phyloP scores from a whole-genome alignment of 37 sponge, comb jelly and placozoan species.

The Spongia lamella region DNA sequence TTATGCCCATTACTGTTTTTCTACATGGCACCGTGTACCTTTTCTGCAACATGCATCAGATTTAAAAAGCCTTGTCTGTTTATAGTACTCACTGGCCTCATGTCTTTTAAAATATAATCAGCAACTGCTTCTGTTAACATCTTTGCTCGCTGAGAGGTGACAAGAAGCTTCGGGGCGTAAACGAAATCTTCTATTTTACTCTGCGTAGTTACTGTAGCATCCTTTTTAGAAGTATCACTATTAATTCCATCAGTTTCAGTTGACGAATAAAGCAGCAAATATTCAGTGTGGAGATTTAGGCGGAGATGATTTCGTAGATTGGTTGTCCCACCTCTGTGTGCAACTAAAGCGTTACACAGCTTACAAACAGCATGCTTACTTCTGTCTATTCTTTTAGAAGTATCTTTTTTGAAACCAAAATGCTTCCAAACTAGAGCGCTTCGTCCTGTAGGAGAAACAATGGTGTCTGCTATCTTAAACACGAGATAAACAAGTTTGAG shows the following conservation, averaged over 20 bases:
- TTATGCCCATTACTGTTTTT: neutral
- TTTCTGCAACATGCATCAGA: conserved; percentile 17
- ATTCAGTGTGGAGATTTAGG: too few species aligned
- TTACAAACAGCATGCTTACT: neutral
- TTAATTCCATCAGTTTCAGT: too few species aligned
- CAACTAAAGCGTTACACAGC: neutral
- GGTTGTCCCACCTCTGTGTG: too few species aligned
- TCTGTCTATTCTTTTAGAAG: neutral
- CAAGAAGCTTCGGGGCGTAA: too few species aligned
- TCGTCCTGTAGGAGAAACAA: too few species aligned
- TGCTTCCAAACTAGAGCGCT: conserved; percentile 6
- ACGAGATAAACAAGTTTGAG: too few species aligned
- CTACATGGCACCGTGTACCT: conserved; percentile 19
- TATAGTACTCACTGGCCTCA: conserved; percentile 4
- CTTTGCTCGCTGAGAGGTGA: neutral
- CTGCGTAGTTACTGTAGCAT: too few species aligned
- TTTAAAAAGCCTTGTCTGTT: conserved; percentile 6
- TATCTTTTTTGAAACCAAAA: conserved; percentile 16
- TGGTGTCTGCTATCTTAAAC: too few species aligned
- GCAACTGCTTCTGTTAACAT: neutral
- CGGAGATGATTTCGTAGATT: too few species aligned
- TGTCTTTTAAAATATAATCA: conserved; percentile 16
- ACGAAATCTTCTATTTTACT: too few species aligned
- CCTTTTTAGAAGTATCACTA: too few species aligned
- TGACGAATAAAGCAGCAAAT: too few species aligned